Evolutionary conservation across 2,797 vertebrate species (phyloP), one percentile per base, ranked within the genome.

Genomic region (Coendou prehensilis): DNA sequence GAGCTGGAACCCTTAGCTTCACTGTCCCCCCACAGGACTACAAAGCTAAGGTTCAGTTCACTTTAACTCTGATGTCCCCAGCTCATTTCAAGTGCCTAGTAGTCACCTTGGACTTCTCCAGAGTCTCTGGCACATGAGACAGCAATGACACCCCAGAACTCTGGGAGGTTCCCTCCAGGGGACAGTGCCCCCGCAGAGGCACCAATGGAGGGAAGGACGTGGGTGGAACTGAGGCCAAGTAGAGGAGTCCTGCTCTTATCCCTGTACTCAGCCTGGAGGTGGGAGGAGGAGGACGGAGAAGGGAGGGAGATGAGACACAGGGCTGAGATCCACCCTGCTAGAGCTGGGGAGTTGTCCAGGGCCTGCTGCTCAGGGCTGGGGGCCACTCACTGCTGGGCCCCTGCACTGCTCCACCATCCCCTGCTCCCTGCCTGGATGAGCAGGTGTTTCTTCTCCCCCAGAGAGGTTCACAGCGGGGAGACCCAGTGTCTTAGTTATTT

Each of bases 141-240:
- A 18, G 37, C 1, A 18, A 11, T 41, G 0, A 8, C 7, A 1
- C 23, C 69, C 33, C 7, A 9, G 50, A 50, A 18, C 78, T 3
- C 47, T n/a, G 14, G 15, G 56, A 26, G 30, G 26, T 71, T 23
- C 52, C 56, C 76, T 80, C 26, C 9, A 61, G 89, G 76, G 14
- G 23, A 1, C 0, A 0, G 33, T 33, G 28, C 14, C 23, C 45
- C 78, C 33, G 0, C 1, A 78, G 33, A 69, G 64, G 33, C 6
- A 37, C n/a, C 4, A 2, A 5, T 0, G 18, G 45, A 22, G 52
- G 47, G 13, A 14, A 50, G 9, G 67, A 15, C 7, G 4, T 30
- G 76, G 26, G 52, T 18, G 5, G 30, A 6, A 23, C 30, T 1
- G 14, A 47, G 54, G 26, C 87, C 33, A 30, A 26, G 69, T 26